Evolutionary conservation across 2,113 vertebrate species (phyloP).

Genomic region (Holacanthus passer): DNA sequence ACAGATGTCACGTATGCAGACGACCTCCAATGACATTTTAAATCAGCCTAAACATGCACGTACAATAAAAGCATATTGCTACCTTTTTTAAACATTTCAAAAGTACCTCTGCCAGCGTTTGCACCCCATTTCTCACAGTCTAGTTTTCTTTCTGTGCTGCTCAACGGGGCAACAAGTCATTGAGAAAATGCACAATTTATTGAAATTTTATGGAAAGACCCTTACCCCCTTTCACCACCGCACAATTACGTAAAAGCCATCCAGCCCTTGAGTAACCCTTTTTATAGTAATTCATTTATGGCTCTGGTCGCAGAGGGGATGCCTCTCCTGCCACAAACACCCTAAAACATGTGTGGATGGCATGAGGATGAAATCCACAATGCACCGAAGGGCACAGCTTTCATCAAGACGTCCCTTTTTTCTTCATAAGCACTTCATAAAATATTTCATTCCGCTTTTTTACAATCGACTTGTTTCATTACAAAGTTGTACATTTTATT

Average conservation of each 20-base stretch:
- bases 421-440: slow-evolving; percentile 82
- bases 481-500: slow-evolving; percentile 61
- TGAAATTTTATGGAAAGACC: slow-evolving; percentile 80
- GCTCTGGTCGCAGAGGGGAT: slow-evolving; percentile 74
- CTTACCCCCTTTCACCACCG: slow-evolving; percentile 70
- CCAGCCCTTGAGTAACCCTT: slow-evolving; percentile 71
- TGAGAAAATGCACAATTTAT: slow-evolving; percentile 79
- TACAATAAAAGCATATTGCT: slow-evolving; percentile 34
- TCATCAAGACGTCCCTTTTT: slow-evolving; percentile 58
- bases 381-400: slow-evolving; percentile 69
- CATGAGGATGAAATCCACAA: slow-evolving; percentile 69
- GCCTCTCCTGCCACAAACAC: slow-evolving; percentile 80
- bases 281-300: slow-evolving; percentile 82
- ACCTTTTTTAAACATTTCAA: slow-evolving; percentile 46
- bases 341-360: slow-evolving; percentile 76
- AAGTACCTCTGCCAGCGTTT: slow-evolving; percentile 50
- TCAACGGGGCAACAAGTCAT: slow-evolving; percentile 74
- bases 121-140: slow-evolving; percentile 41
- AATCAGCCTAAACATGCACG: slow-evolving; percentile 52
- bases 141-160: slow-evolving; percentile 22
- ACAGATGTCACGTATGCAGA: slow-evolving; percentile 43
- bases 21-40: slow-evolving; percentile 46
- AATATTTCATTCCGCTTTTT: slow-evolving; percentile 73
- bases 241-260: slow-evolving; percentile 81
- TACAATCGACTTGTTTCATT: slow-evolving; percentile 81